Conservation (phyloP, 2,113 vertebrate genomes). For the Pelusios castaneus region DNA sequence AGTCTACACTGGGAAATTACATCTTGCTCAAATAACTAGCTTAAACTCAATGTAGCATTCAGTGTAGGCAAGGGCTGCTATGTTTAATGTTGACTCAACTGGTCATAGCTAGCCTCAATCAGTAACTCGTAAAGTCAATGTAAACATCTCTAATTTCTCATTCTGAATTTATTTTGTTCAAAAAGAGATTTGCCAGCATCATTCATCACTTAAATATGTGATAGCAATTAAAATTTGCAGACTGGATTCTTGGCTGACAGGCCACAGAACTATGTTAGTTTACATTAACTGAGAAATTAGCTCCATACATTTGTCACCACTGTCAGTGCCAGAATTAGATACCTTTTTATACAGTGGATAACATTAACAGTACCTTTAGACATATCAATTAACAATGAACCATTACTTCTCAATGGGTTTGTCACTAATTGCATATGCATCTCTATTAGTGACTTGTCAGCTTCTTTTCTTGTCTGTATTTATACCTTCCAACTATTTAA, state of each 20-base stretch:
- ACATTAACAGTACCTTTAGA: neutral
- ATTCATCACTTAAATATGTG: conserved; percentile 6
- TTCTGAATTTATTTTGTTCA: neutral
- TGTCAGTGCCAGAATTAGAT: conserved; percentile 7
- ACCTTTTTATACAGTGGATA: neutral
- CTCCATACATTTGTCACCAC: neutral
- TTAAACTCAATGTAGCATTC: neutral
- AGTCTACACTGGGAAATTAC: neutral
- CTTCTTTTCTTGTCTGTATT: neutral
- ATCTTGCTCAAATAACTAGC: neutral
- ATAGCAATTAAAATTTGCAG: conserved; percentile 11
- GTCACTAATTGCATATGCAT: neutral
- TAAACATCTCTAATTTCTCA: neutral
- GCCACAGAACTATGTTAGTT: conserved; percentile 37
- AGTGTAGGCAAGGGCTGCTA: neutral
- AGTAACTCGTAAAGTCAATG: neutral
- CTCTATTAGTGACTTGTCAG: neutral
- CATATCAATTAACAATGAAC: conserved; percentile 4
- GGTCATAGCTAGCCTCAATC: neutral
- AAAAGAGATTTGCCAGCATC: neutral
- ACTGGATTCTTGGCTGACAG: conserved; percentile 47
- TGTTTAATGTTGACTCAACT: neutral
- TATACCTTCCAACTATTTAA: neutral
- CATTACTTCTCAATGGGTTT: neutral
- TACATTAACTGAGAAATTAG: neutral